A percentile compares a stretch with the other conserved stretches of the same genome.
Conservation (phyloP, 2,888 invertebrate species). For the Drosophila kanekoi region DNA sequence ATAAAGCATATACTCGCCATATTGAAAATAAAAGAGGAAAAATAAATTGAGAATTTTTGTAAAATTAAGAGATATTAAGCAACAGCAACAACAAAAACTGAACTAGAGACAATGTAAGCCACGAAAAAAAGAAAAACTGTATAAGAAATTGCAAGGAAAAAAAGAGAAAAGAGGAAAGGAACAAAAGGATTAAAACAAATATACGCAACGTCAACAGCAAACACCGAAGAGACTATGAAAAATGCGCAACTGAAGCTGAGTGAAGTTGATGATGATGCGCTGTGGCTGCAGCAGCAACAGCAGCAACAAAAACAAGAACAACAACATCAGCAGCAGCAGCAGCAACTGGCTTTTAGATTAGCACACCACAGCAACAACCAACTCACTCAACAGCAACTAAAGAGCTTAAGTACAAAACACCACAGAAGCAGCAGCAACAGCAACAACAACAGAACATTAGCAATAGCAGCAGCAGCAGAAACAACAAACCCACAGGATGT, state of each 20-base stretch:
- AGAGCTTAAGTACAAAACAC: constrained; percentile 76
- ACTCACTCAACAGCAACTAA: constrained; percentile 70
- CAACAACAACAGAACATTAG: constrained; percentile 14
- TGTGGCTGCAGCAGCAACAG: constrained; percentile 52
- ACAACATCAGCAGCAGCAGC: constrained; percentile 37
- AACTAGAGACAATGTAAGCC: constrained; percentile 61
- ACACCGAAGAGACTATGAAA: constrained; percentile 82
- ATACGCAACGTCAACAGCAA: constrained; percentile 73
- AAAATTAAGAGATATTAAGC: constrained; percentile 49
- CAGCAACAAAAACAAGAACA: constrained; percentile 33
- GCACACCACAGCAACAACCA: constrained; percentile 46
- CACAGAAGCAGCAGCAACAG: constrained; percentile 60
- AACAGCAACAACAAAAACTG: constrained; percentile 16
- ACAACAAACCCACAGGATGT: constrained; percentile 60
- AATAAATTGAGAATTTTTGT: constrained; percentile 41
- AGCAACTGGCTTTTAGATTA: constrained; percentile 54
- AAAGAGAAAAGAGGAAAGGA: constrained; percentile 16
- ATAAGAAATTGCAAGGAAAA: constrained; percentile 33
- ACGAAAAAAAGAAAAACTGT: constrained; percentile 21
- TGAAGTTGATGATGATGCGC: constrained; percentile 77
- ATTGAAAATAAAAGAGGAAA: constrained; percentile 45
- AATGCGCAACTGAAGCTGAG: constrained; percentile 79
- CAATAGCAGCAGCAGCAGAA: constrained; percentile 33
- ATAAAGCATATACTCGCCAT: constrained; percentile 83
- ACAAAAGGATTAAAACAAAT: constrained; percentile 29